Conservation (phyloP, 2,797 vertebrate genomes). For the Hapalemur alaotrensis region DNA sequence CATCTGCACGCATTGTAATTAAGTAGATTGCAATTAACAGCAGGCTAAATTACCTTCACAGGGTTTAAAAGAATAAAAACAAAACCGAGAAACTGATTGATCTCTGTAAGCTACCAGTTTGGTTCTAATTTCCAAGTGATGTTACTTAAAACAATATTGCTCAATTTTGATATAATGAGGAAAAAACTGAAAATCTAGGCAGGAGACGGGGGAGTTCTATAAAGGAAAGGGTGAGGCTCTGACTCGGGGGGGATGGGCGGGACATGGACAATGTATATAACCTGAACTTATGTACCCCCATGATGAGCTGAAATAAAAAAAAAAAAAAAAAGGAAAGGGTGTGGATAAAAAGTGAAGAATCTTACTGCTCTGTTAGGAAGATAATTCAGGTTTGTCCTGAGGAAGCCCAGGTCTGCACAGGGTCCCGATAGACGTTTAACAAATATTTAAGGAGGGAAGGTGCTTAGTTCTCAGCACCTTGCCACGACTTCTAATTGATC, state of each 20-base stretch:
- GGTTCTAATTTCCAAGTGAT: neutral
- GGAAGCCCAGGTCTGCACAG: neutral
- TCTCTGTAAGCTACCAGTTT: neutral
- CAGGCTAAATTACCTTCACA: conserved; percentile 36
- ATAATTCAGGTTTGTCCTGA: neutral
- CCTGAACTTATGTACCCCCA: no score
- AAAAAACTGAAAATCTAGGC: neutral
- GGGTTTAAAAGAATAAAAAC: neutral
- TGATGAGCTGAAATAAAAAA: no score
- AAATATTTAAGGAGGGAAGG: neutral
- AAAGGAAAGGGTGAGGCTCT: neutral
- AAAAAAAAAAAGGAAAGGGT: neutral
- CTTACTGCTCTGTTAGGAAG: neutral
- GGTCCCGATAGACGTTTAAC: neutral
- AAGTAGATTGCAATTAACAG: conserved; percentile 48
- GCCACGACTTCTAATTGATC: neutral
- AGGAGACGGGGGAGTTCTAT: neutral
- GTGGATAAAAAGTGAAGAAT: neutral
- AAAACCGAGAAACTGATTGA: conserved; percentile 38
- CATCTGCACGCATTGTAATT: conserved; percentile 33
- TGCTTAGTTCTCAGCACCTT: neutral
- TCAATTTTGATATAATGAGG: neutral
- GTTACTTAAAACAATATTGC: conserved; percentile 18
- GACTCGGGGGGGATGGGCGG: no score
- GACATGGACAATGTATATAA: no score